Conservation (phyloP, 2,888 invertebrate species). For the Troides oblongomaculatus region DNA sequence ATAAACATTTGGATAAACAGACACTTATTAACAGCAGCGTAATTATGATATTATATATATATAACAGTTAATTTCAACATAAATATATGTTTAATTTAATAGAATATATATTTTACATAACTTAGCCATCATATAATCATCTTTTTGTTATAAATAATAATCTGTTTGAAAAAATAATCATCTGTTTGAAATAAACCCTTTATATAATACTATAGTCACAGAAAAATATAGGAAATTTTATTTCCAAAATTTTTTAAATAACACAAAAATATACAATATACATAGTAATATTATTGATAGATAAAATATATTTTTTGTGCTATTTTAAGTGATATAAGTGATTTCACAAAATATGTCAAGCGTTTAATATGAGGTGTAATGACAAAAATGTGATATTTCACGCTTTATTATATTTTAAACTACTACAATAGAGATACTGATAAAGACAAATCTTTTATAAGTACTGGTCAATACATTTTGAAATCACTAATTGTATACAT, state of each 20-base stretch:
- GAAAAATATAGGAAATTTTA: background rate
- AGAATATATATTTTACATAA: background rate
- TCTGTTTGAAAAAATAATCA: no score
- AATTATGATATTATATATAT: background rate
- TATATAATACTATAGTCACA: no score
- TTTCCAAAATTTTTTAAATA: background rate
- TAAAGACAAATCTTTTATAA: background rate
- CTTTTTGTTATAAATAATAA: background rate
- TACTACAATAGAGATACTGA: background rate
- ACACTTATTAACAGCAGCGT: constrained; percentile 9
- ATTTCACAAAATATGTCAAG: background rate
- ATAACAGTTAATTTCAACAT: background rate
- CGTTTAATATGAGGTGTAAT: background rate
- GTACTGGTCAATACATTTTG: constrained; percentile 27
- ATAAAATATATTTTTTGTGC: background rate
- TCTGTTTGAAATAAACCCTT: no score
- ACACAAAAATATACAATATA: background rate
- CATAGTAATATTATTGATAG: background rate
- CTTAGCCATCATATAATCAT: background rate
- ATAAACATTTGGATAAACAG: constrained; percentile 20
- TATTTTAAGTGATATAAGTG: background rate
- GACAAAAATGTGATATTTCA: background rate
- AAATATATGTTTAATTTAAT: constrained; percentile 1
- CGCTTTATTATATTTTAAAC: background rate
- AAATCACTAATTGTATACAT: constrained; percentile 31